Evolutionary conservation across 2,888 invertebrate species (phyloP).

Genomic region (Siphlonurus alternatus): DNA sequence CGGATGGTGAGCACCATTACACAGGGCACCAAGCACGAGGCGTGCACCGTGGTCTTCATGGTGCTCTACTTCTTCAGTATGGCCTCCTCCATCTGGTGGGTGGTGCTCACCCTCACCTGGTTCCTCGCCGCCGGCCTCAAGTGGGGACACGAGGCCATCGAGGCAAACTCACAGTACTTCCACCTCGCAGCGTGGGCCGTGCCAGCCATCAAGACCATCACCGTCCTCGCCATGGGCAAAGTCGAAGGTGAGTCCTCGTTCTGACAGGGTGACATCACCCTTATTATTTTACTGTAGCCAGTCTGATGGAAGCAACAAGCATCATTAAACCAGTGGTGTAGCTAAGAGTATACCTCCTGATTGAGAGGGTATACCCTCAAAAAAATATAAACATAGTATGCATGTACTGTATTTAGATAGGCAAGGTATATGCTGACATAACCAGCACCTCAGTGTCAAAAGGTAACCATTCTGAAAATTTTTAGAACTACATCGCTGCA

Average conservation of each 20-base stretch:
- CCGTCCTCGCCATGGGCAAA: constrained; percentile 86
- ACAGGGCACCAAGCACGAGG: constrained; percentile 68
- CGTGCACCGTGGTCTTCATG: constrained; percentile 92
- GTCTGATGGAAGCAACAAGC: too few relatives aligned
- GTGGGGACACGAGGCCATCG: constrained; percentile 97
- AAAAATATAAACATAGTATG: too few relatives aligned
- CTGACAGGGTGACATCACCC: too few relatives aligned
- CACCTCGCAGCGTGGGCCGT: constrained; percentile 97
- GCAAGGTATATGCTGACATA: too few relatives aligned
- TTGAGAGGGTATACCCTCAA: too few relatives aligned
- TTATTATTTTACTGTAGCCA: too few relatives aligned
- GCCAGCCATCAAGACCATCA: constrained; percentile 89
- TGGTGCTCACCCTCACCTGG: constrained; percentile 89
- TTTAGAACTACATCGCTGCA: too few relatives aligned
- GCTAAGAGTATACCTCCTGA: too few relatives aligned
- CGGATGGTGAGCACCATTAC: constrained; percentile 70
- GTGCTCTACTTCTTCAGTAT: constrained; percentile 89
- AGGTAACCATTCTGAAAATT: too few relatives aligned
- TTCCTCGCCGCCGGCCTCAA: constrained; percentile 90
- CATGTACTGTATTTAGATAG: too few relatives aligned
- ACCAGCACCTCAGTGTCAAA: too few relatives aligned
- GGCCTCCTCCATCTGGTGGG: constrained; percentile 98
- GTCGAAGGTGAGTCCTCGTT: constrained; percentile 68
- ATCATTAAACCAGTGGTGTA: too few relatives aligned
- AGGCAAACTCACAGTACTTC: constrained; percentile 92